Base-by-base conservation (phyloP, 1,140 invertebrate species). In the Cotesia typhae region DNA sequence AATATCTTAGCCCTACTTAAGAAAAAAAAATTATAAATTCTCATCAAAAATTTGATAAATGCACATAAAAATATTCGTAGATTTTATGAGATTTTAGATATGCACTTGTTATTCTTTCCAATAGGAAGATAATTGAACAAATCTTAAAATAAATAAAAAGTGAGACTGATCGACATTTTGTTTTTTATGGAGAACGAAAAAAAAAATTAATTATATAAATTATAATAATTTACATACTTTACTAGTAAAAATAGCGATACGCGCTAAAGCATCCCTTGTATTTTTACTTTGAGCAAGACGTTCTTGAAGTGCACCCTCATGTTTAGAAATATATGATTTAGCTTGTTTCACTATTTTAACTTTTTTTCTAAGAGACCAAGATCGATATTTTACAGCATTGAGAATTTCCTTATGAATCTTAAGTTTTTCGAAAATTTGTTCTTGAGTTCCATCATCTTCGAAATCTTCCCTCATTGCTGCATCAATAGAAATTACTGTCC, bases 401-500 rank as follows among this genome's bases (percentile, higher is more conserved):
- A 98, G 88, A 0, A 98, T 94, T 84, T 98, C 96, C 83, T 98
- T 98, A 84, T 98, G 96, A 20, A 97, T 85, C 75, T 94, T 92
- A 60, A 99, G 92, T 77, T 96, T 96, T 82, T 97, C 95, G 79
- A 95, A 94, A 69, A 98, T 94, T 84, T 95, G 92, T 76, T 96
- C 94, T 80, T 96, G 92, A 0, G 90, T 91, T 36, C 90, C 90
- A 66, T 88, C 85, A 35, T 94, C 94, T 1, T 60, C 67, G 36
- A 61, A 92, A 76, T 96, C 94, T 80, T 96, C 92, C 0, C 90
- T 91, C 55, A 55, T n/a, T 14, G 17, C 63, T 41, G 94, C 94
- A 36, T 95, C 94, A 79, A 94, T 89, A 1, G 92, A 92, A 76
- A 93, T 92, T 4, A 90, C 91, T 3, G 92, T 93, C 53, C 93